phyloP scores from a whole-genome alignment of 2,113 vertebrate genomes.

The Alethe castanea region DNA sequence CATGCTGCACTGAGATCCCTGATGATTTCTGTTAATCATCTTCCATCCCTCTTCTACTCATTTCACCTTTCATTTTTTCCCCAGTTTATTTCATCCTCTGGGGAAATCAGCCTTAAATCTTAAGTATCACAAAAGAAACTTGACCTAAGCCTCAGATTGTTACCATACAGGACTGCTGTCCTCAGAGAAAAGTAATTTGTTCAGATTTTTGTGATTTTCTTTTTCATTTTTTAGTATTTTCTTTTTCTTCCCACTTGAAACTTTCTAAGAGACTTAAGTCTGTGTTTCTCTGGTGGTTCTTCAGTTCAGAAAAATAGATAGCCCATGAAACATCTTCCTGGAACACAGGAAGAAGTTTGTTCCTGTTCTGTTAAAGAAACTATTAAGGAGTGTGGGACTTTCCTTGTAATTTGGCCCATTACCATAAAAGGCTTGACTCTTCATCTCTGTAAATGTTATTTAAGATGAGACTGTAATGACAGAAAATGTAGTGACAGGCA shows the following conservation, averaged over 20 bases:
- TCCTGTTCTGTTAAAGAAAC: neutral
- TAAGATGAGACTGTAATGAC: neutral
- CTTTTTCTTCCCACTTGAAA: neutral
- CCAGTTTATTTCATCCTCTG: neutral
- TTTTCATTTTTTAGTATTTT: too few relatives aligned
- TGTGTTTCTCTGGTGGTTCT: neutral
- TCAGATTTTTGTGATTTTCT: neutral
- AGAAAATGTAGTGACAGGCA: neutral
- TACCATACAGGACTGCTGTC: neutral
- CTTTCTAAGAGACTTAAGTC: neutral
- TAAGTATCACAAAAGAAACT: neutral
- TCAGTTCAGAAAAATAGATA: neutral
- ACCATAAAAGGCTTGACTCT: neutral
- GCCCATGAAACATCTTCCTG: neutral
- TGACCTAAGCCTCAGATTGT: neutral
- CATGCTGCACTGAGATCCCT: neutral
- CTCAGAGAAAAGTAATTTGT: neutral
- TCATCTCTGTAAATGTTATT: neutral
- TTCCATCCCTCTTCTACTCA: neutral
- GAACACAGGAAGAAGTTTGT: neutral
- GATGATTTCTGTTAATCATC: neutral
- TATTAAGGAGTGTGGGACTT: neutral
- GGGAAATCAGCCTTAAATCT: neutral
- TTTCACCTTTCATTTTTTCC: neutral
- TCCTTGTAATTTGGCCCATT: neutral